phyloP scores from a whole-genome alignment of 2,797 vertebrate species.

The Coreius guichenoti region DNA sequence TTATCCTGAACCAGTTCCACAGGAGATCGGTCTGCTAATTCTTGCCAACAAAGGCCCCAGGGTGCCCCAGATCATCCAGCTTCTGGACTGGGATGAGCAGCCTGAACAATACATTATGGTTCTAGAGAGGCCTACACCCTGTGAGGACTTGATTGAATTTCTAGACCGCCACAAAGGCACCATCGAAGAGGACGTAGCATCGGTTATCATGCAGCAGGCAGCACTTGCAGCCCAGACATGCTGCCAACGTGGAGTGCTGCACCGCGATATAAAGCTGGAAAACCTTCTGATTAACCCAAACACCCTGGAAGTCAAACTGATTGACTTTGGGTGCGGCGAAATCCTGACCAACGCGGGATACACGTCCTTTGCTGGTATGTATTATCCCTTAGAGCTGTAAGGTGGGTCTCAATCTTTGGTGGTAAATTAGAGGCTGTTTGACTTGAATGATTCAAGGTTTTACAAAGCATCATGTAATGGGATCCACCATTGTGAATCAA shows the following conservation, averaged over 20 bases:
- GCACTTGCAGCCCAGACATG: not conserved
- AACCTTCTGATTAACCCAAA: too few species aligned
- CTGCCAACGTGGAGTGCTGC: not conserved
- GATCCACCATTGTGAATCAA: too few species aligned
- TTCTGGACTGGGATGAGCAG: not conserved
- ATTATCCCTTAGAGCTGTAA: not conserved
- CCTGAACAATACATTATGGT: too few species aligned
- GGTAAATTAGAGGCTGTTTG: accelerated
- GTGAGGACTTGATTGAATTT: not conserved
- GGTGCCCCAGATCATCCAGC: not conserved
- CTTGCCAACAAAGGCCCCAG: not conserved
- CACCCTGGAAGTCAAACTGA: too few species aligned
- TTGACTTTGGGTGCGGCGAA: not conserved
- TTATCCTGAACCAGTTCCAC: not conserved
- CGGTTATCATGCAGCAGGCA: not conserved
- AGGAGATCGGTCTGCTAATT: not conserved
- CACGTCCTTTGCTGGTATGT: not conserved
- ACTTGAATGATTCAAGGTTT: too few species aligned
- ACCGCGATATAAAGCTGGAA: not conserved
- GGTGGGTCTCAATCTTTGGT: not conserved
- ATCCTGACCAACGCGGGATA: not conserved
- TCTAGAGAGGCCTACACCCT: not conserved
- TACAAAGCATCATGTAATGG: not conserved
- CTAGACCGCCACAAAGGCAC: not conserved
- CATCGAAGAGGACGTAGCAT: not conserved